A percentile compares a stretch with the other conserved stretches of the same genome.
These are phyloP conservation scores for Arizona elegans DNA, from an alignment of 2,113 vertebrate species.

Conservation along the genomic window DNA sequence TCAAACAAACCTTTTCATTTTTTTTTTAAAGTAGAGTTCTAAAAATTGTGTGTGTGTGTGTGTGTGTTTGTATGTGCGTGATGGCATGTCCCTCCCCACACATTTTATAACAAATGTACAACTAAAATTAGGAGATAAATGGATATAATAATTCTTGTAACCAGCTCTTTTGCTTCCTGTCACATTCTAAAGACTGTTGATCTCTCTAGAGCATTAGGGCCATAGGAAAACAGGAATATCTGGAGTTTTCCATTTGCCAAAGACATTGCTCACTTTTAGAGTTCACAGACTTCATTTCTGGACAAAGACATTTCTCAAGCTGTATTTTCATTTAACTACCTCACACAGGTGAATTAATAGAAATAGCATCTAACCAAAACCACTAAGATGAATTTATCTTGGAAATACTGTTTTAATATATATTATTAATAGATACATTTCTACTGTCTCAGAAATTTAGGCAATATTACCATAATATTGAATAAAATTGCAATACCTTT, in stretches of 20 bases:
- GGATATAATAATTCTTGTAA: background rate
- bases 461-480: background rate
- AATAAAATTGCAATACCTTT: constrained; percentile 78
- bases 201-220: background rate
- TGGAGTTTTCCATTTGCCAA: background rate
- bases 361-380: constrained; percentile 57
- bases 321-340: constrained; percentile 51
- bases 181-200: background rate
- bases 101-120: background rate
- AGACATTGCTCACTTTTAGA: background rate
- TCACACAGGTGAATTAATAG: constrained; percentile 62
- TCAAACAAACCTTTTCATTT: background rate
- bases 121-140: background rate
- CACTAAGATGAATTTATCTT: constrained; percentile 30
- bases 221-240: background rate
- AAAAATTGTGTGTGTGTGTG: background rate
- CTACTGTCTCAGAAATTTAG: background rate
- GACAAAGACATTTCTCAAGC: constrained; percentile 57
- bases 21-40: background rate
- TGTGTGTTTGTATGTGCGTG: background rate
- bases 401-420: background rate
- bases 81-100: background rate
- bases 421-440: background rate
- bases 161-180: background rate
- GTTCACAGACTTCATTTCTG: background rate